Base-by-base conservation (phyloP, 2,797 vertebrate genomes). In the Macropodus opercularis region DNA sequence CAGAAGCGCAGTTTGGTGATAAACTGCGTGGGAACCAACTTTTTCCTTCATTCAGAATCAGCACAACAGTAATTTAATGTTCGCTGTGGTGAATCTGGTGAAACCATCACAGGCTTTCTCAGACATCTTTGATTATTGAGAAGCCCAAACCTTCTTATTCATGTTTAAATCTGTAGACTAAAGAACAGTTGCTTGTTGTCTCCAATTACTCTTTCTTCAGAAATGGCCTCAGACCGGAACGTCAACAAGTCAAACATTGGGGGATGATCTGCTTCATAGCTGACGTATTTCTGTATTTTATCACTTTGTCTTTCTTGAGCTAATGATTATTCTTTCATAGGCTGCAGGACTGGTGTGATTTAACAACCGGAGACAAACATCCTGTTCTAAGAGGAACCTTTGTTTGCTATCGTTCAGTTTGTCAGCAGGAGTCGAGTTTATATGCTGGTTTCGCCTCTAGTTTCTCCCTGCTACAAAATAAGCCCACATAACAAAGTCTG, bases 261-360 rank as follows among this genome's bases (percentile, higher is more conserved):
- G 10, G 44, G 65, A 74, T 76, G 58, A 84, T 80, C 69, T 59
- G 1, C 8, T 22, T 75, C 17, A 59, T 79, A 72, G 79, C 79
- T 76, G 74, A 56, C 1, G 0, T 42, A 31, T 32, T 69, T 60
- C 42, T 17, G 5, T 49, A 41, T 70, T 66, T 61, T 65, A 60
- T n/a, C 11, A 47, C 41, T 42, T 57, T 67, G n/a, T 59, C 40
- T 58, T 3, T 55, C 48, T 59, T 79, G 65, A 72, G 61, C 60
- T 69, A 52, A 61, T 63, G 54, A 66, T 77, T 43, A 64, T 53
- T 56, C 21, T 42, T 42, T 41, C 27, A 50, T 35, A 57, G 17
- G 40, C 54, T 66, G 65, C 39, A 44, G 43, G 34, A 15, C 27
- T 50, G 1, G 9, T 54, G 15, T 41, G 31, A 63, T 18, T 56